Conservation (phyloP, 2,888 invertebrate genomes). For the Resseliella maxima region DNA sequence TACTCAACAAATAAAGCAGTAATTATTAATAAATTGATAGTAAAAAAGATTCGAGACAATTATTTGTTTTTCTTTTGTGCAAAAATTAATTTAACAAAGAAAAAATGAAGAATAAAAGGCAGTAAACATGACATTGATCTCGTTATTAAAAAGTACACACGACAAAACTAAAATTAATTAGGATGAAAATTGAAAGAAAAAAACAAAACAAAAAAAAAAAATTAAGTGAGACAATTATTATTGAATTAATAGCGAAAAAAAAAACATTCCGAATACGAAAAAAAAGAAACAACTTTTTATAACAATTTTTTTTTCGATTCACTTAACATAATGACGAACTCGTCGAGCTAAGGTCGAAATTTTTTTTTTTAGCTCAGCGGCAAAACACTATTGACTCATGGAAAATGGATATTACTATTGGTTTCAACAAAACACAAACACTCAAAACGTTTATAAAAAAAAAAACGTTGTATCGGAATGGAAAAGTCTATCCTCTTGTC, state of each 20-base stretch:
- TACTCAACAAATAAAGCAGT: background rate
- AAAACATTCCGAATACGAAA: slow-evolving; percentile 41
- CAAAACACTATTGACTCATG: background rate
- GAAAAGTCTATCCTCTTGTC: slow-evolving; percentile 8
- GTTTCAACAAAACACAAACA: no score
- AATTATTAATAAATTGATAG: background rate
- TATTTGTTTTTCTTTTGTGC: no score
- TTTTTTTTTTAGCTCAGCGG: background rate
- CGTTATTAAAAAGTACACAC: slow-evolving; percentile 41
- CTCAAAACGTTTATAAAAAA: background rate
- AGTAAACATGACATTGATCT: slow-evolving; percentile 49
- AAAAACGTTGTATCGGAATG: slow-evolving; percentile 15
- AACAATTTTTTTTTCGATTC: slow-evolving; percentile 46
- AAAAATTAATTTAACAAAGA: background rate
- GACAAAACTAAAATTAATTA: slow-evolving; percentile 31
- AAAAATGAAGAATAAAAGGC: background rate
- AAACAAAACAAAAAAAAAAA: no score
- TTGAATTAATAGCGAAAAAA: background rate
- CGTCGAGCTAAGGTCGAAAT: background rate
- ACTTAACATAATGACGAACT: background rate
- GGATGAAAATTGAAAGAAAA: no score
- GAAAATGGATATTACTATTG: slow-evolving; percentile 46
- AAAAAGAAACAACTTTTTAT: slow-evolving; percentile 31
- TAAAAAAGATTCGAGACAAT: no score
- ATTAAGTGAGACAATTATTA: slow-evolving; percentile 26